Base-by-base conservation (phyloP, 2,888 invertebrate species). In the Bembecia ichneumoniformis region DNA sequence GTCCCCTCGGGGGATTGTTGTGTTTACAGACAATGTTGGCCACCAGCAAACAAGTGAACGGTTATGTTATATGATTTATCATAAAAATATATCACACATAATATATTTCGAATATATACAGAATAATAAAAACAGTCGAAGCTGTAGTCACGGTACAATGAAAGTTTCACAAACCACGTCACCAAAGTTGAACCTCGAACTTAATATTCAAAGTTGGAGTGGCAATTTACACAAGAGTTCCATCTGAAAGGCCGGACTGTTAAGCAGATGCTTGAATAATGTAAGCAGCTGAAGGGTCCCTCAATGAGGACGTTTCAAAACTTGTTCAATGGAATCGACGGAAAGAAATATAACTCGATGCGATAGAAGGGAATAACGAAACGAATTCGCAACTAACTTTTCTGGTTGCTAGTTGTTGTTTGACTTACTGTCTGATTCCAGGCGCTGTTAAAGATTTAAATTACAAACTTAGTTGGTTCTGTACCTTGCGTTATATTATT, bases 181-280 rank as follows among this genome's bases (percentile, higher is more conserved):
- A 40, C 40, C 53, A 53, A 66, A 72, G 64, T 65, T 60, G 64
- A 66, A 66, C 68, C 56, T 55, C 55, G 62, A 74, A 68, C 68
- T 74, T 73, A 68, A 71, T 73, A 74, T 74, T 69, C 66, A 69
- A 71, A 71, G 67, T 71, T 67, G 60, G 63, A 75, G 70, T 68
- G 66, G 66, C 71, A 77, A 75, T 73, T 73, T 72, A 70, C 68
- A 68, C 66, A 62, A 65, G 66, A 71, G 66, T 71, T 70, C 64
- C 62, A 64, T 68, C 64, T 61, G 57, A 65, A 66, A 63, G 60
- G 64, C 60, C 61, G 58, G 61, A 66, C 58, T 60, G 64, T 59
- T 68, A 64, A 65, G 68, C 63, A 64, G 64, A 58, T 60, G 56
- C 62, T 63, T 73, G 67, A 73, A 74, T 75, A 72, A 72, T 70